Conservation (phyloP, 2,888 invertebrate species). For the Nezara viridula region DNA sequence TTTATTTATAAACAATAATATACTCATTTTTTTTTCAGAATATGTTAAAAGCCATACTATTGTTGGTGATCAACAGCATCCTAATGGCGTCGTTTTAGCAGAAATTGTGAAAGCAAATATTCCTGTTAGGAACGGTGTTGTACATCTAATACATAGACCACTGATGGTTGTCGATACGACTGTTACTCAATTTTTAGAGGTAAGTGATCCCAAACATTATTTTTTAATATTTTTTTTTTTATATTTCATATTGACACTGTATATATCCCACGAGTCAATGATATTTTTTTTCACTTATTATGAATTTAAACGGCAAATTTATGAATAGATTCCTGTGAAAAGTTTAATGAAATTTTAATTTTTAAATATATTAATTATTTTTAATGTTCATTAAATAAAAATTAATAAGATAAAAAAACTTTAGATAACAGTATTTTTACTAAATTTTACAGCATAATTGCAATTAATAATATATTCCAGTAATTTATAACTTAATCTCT, state of each 20-base stretch:
- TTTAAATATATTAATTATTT: neutral
- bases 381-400: neutral
- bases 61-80: constrained; percentile 82
- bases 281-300: neutral
- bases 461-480: too few relatives aligned
- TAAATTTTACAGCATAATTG: too few relatives aligned
- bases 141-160: constrained; percentile 92
- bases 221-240: constrained; percentile 47
- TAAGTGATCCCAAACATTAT: constrained; percentile 70
- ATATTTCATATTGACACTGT: neutral
- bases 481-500: too few relatives aligned
- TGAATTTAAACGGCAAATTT: neutral
- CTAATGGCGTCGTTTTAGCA: constrained; percentile 86
- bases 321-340: neutral
- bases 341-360: neutral
- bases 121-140: constrained; percentile 91
- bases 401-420: neutral
- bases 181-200: constrained; percentile 87
- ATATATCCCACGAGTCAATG: neutral
- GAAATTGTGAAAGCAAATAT: constrained; percentile 92
- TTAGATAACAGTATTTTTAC: too few relatives aligned
- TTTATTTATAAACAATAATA: too few relatives aligned
- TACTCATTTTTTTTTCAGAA: constrained; percentile 72
- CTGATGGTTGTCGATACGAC: constrained; percentile 93
- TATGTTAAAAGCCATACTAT: constrained; percentile 89